phyloP scores from a whole-genome alignment of 2,113 vertebrate genomes.

The Channa maculata region DNA sequence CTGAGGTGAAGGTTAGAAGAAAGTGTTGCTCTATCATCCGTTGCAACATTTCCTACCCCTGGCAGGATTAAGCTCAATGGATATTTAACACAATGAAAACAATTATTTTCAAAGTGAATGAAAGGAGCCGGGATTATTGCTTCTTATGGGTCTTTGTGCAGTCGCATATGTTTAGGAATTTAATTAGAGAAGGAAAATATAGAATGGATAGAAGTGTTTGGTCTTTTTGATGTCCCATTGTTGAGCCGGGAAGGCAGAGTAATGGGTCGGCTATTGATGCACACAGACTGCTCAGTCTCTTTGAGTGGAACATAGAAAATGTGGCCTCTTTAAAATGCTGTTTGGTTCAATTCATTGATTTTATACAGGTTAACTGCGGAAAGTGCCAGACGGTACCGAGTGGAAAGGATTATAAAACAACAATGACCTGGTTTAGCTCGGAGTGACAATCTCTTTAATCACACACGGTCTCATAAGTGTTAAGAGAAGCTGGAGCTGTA shows the following conservation, averaged over 20 bases:
- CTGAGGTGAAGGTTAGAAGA: constrained; percentile 19
- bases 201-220: constrained; percentile 24
- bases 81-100: constrained; percentile 25
- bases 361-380: neutral
- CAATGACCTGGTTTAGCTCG: neutral
- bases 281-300: neutral
- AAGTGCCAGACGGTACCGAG: neutral
- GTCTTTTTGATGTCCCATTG: constrained; percentile 11
- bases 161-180: constrained; percentile 32
- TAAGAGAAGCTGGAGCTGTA: neutral
- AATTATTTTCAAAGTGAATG: constrained; percentile 16
- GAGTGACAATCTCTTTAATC: constrained; percentile 2
- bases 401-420: neutral
- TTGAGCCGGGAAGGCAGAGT: constrained; percentile 10
- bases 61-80: constrained; percentile 34
- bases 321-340: neutral
- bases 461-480: neutral
- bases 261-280: neutral
- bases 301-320: constrained; percentile 24
- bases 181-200: constrained; percentile 36
- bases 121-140: constrained; percentile 40
- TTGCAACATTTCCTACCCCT: neutral
- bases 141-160: constrained; percentile 28
- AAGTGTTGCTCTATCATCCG: constrained; percentile 2
- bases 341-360: neutral